Conservation (phyloP, 2,113 vertebrate species). For the Sterrhoptilus dennistouni region DNA sequence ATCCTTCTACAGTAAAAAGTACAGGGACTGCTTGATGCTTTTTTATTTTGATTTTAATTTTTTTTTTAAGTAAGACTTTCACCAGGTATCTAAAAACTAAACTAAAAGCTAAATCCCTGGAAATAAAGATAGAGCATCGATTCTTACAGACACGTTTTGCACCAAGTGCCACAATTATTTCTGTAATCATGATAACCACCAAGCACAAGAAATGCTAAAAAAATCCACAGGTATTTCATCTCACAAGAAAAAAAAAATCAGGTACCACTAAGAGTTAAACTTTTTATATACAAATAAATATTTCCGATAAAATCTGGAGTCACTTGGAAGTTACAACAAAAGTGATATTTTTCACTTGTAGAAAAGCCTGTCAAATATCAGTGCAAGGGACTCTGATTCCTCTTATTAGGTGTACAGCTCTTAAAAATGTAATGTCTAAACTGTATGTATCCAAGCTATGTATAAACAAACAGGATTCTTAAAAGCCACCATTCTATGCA, state of each 20-base stretch:
- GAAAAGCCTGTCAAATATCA: neutral
- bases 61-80: neutral
- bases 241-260: neutral
- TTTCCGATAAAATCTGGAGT: neutral
- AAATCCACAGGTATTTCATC: neutral
- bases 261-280: neutral
- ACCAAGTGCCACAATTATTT: neutral
- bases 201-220: neutral
- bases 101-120: neutral
- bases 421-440: neutral
- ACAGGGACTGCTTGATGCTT: neutral
- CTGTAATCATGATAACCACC: neutral
- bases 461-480: neutral
- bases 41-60: neutral
- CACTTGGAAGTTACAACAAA: neutral
- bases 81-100: neutral
- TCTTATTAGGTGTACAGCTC: neutral
- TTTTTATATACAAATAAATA: neutral
- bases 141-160: neutral
- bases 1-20: constrained; percentile 83
- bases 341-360: neutral
- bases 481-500: neutral
- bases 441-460: neutral
- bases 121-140: neutral
- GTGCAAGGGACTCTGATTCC: neutral